Percentiles rank a stretch among this genome's conserved stretches.
Conservation (phyloP, 2,113 vertebrate genomes). For the Sinocyclocheilus anshuiensis region DNA sequence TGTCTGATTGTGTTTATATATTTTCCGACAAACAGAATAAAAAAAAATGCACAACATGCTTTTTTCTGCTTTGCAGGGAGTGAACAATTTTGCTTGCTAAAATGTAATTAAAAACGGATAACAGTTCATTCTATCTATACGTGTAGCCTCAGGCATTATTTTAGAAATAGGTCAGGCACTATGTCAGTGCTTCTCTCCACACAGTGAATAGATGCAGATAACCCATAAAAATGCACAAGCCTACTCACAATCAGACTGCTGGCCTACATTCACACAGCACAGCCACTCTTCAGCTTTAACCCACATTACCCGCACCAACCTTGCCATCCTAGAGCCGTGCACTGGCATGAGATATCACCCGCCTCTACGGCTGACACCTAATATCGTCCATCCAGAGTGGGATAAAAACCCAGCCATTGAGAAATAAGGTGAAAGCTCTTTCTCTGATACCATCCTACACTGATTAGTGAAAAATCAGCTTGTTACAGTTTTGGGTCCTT, state of each 20-base stretch:
- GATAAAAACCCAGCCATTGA: conserved; percentile 15
- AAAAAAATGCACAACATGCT: conserved; percentile 53
- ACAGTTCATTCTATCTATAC: conserved; percentile 79
- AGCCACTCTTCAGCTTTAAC: conserved; percentile 70
- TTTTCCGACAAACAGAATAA: conserved; percentile 47
- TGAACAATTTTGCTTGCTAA: conserved; percentile 70
- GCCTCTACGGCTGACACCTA: neutral
- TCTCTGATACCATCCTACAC: neutral
- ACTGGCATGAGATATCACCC: conserved; percentile 7
- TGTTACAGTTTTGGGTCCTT: conserved; percentile 20
- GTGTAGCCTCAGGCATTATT: conserved; percentile 72
- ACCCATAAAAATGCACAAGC: conserved; percentile 76
- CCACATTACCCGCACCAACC: conserved; percentile 70
- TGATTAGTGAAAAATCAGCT: conserved; percentile 15
- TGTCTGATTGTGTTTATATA: conserved; percentile 37
- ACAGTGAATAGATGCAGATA: conserved; percentile 75
- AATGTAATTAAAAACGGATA: conserved; percentile 86
- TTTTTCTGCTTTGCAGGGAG: conserved; percentile 56
- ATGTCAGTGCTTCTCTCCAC: conserved; percentile 77
- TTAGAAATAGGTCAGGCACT: conserved; percentile 80
- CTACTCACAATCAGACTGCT: conserved; percentile 73
- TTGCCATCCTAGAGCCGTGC: conserved; percentile 9
- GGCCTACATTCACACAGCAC: conserved; percentile 80
- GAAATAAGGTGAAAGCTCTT: conserved; percentile 9
- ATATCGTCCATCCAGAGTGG: neutral